A percentile compares a stretch with the other conserved stretches of the same genome.
Evolutionary conservation across 2,113 vertebrate species (phyloP).

Genomic region (Sorex araneus): DNA sequence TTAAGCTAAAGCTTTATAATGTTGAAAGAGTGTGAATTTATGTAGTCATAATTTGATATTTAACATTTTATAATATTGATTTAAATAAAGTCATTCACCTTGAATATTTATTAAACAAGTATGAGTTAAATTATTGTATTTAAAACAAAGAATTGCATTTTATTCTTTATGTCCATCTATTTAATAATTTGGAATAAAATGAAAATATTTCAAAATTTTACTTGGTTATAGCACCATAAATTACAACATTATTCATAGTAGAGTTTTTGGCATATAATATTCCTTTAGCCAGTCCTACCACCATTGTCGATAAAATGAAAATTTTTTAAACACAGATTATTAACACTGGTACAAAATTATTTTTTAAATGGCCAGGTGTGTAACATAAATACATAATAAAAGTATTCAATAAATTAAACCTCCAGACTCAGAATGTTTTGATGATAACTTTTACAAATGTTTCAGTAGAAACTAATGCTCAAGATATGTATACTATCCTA

Average conservation of each 20-base stretch:
- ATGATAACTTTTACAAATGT: conserved; percentile 26
- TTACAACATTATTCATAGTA: no score
- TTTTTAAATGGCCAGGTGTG: background rate
- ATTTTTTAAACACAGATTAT: background rate
- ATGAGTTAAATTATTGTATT: no score
- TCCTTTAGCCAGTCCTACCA: no score
- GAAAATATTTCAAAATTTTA: no score
- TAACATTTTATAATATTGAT: no score
- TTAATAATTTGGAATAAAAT: conserved; percentile 27
- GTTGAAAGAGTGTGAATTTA: background rate
- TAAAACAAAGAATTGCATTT: no score
- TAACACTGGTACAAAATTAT: conserved; percentile 4
- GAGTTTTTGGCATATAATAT: no score
- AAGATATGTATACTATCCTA: background rate
- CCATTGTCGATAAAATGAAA: background rate
- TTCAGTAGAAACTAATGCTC: conserved; percentile 38
- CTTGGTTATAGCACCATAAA: no score
- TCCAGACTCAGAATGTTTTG: conserved; percentile 28
- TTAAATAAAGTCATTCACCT: no score
- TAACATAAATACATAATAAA: conserved; percentile 40
- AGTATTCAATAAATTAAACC: background rate
- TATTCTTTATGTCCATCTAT: background rate
- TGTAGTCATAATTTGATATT: background rate
- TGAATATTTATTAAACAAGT: no score
- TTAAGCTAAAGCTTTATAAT: background rate